Conservation (phyloP, 2,797 vertebrate genomes). For the Scomberomorus guttatus region DNA sequence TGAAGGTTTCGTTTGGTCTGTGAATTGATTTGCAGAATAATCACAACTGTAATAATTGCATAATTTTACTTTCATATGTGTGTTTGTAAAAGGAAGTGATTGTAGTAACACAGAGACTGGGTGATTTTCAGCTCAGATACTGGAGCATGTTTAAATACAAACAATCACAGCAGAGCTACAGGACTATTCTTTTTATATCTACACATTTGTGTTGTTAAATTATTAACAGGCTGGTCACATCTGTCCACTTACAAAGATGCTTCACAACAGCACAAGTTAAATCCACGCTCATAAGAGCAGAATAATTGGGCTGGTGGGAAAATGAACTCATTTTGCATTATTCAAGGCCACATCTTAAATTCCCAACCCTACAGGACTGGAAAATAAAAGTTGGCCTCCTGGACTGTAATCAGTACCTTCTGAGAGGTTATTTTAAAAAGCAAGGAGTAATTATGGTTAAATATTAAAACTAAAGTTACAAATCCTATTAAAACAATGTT, state of each 20-base stretch:
- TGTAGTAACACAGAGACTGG: too few relatives aligned
- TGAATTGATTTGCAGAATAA: too few relatives aligned
- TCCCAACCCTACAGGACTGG: background rate
- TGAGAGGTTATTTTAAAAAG: background rate
- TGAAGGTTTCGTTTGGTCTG: too few relatives aligned
- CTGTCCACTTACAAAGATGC: background rate
- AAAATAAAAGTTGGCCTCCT: background rate
- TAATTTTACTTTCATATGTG: too few relatives aligned
- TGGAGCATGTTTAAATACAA: background rate
- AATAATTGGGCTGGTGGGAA: background rate
- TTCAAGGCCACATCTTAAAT: background rate
- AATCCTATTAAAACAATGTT: background rate
- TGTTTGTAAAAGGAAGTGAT: too few relatives aligned
- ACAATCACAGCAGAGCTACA: background rate
- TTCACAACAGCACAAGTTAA: background rate
- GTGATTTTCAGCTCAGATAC: background rate
- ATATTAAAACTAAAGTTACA: background rate
- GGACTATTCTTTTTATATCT: background rate
- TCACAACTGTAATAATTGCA: too few relatives aligned
- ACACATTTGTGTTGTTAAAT: background rate
- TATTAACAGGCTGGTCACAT: background rate
- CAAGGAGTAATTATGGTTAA: background rate
- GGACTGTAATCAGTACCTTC: background rate
- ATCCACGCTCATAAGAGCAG: background rate
- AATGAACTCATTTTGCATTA: background rate